Percentiles rank a stretch among this genome's conserved stretches.
phyloP scores from a whole-genome alignment of 2,797 vertebrate genomes.

The Alcedo atthis region DNA sequence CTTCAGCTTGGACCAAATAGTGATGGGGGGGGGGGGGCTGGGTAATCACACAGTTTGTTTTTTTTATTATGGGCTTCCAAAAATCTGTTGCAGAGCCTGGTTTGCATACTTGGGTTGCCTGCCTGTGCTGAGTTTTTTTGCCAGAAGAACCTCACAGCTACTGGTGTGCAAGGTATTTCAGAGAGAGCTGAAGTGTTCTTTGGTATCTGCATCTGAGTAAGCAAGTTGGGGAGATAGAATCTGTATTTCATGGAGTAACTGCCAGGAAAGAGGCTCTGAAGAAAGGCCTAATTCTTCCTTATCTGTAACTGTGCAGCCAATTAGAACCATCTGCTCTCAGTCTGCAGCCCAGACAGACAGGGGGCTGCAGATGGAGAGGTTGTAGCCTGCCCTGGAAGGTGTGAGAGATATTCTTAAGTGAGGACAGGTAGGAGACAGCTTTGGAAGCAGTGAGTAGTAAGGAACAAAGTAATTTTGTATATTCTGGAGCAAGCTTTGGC shows the following conservation, averaged over 20 bases:
- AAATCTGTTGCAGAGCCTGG: neutral
- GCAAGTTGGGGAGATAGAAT: neutral
- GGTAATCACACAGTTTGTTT: neutral
- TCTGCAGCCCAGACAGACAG: slow-evolving; percentile 19
- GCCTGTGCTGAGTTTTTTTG: neutral
- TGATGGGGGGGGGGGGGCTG: neutral
- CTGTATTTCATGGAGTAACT: neutral
- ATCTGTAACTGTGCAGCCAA: slow-evolving; percentile 19
- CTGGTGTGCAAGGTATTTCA: neutral
- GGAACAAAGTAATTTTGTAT: neutral
- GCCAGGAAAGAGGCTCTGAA: slow-evolving; percentile 1
- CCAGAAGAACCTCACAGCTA: neutral
- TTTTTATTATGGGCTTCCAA: neutral
- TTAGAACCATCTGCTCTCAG: slow-evolving; percentile 45
- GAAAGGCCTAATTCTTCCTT: slow-evolving; percentile 13
- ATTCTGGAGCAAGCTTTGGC: neutral
- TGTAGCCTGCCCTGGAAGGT: slow-evolving; percentile 44
- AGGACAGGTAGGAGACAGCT: slow-evolving; percentile 50
- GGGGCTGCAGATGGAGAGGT: slow-evolving; percentile 59
- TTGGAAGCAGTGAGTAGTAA: neutral
- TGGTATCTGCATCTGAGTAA: neutral
- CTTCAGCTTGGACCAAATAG: neutral
- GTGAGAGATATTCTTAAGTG: slow-evolving; percentile 15
- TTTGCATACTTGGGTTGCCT: neutral
- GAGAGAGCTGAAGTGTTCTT: neutral